Conservation (phyloP, 2,113 vertebrate species). For the Arizona elegans region DNA sequence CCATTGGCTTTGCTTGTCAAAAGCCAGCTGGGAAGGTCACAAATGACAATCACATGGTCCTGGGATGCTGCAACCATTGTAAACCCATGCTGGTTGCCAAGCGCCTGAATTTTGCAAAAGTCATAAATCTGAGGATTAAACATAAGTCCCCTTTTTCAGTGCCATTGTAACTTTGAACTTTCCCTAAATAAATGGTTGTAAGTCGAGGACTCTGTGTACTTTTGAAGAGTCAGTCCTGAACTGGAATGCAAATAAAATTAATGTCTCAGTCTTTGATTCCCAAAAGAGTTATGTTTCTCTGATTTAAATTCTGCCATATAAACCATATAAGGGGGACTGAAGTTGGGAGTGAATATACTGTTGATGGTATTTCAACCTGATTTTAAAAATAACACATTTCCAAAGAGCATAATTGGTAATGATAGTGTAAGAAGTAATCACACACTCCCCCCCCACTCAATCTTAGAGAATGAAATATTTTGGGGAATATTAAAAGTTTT, state of each 20-base stretch:
- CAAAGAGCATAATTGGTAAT: not conserved
- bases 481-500: too few species aligned
- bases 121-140: not conserved
- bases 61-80: not conserved
- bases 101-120: not conserved
- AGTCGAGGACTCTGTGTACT: not conserved
- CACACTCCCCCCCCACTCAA: rapidly evolving
- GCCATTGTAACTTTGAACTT: not conserved
- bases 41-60: not conserved
- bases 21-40: not conserved
- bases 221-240: not conserved
- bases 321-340: not conserved
- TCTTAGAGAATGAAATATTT: too few species aligned
- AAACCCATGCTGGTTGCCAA: not conserved
- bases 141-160: not conserved
- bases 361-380: not conserved
- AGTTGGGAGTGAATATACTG: not conserved
- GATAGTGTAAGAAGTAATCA: too few species aligned
- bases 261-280: not conserved
- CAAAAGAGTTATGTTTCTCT: not conserved
- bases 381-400: not conserved
- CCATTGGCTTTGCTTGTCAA: not conserved
- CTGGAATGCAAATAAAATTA: not conserved
- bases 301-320: not conserved
- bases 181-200: not conserved